Base-by-base conservation (phyloP, 2,797 vertebrate genomes). In the Vultur gryphus region DNA sequence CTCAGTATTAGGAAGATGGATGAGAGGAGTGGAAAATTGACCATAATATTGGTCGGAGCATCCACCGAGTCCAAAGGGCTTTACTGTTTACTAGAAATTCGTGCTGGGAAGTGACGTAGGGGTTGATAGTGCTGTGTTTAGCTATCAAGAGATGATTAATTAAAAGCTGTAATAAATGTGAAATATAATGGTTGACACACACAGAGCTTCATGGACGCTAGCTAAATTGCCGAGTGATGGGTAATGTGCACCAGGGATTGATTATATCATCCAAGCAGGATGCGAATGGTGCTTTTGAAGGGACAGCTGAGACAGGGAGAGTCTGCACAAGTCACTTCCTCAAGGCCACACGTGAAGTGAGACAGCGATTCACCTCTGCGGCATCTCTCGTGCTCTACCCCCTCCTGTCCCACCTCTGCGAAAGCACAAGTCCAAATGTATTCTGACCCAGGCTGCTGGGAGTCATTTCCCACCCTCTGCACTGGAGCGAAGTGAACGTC, bases 121-220 rank as follows among this genome's bases (percentile, higher is more conserved):
- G 37, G 71, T 58, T 94, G 84, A 70, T 77, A 78, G 85, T 41
- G 37, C 69, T 81, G 79, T 86, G 55, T 87, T 96, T 88, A 77
- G 52, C 88, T 93, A 87, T 82, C 78, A 78, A 59, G 78, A 87
- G 72, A 62, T 76, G 57, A 92, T 89, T 95, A 92, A 93, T 91
- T 89, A 92, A 89, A 84, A 93, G 37, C 51, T 15, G 7, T 57
- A 91, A 67, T 87, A 89, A 92, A 80, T 33, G 24, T 78, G 67
- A 80, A 91, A 73, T 91, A 24, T 23, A 58, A 35, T 49, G 29
- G 58, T 55, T 94, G 84, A 57, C 55, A 84, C n/a, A 81, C 66
- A 62, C 28, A 78, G 66, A 29, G 33, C 77, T 82, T 67, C 54
- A 29, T 26, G 71, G 31, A 44, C 37, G 24, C 44, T 11, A 84